These are phyloP conservation scores for Meteorus sp. DNA, from an alignment of 1,140 invertebrate genomes.

Conservation along the genomic window DNA sequence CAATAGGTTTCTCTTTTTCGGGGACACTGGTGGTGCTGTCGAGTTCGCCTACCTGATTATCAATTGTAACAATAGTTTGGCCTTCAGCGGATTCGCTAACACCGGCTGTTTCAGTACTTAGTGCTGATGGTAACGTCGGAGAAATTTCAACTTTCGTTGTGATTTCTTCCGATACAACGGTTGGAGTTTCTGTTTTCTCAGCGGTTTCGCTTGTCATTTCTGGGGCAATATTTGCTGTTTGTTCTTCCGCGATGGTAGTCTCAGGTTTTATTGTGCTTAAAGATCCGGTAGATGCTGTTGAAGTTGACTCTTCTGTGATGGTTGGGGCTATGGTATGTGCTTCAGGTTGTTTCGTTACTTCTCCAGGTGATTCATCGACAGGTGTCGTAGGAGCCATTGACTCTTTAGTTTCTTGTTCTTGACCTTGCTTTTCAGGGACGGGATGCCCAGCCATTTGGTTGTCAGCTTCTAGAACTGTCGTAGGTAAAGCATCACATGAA, in stretches of 20 bases:
- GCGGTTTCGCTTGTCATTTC: background rate
- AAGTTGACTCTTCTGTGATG: constrained; percentile 11
- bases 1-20: too few species aligned
- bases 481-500: constrained; percentile 66
- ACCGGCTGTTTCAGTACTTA: too few species aligned
- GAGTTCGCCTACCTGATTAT: too few species aligned
- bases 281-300: background rate
- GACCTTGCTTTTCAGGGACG: background rate
- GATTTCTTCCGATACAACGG: too few species aligned
- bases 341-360: constrained; percentile 4
- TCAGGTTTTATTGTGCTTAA: background rate
- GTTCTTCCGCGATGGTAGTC: constrained; percentile 14
- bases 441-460: constrained; percentile 61
- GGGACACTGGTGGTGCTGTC: background rate
- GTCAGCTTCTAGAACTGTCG: constrained; percentile 62
- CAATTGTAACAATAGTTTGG: too few species aligned
- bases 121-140: too few species aligned
- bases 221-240: constrained; percentile 25
- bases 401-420: constrained; percentile 26
- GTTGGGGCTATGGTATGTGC: background rate
- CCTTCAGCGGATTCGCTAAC: too few species aligned
- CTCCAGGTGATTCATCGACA: constrained; percentile 7
- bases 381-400: constrained; percentile 9
- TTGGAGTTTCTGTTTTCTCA: too few species aligned
- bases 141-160: too few species aligned